Evolutionary conservation across 2,113 vertebrate genomes (phyloP).

Genomic region (Tonatia bakeri): DNA sequence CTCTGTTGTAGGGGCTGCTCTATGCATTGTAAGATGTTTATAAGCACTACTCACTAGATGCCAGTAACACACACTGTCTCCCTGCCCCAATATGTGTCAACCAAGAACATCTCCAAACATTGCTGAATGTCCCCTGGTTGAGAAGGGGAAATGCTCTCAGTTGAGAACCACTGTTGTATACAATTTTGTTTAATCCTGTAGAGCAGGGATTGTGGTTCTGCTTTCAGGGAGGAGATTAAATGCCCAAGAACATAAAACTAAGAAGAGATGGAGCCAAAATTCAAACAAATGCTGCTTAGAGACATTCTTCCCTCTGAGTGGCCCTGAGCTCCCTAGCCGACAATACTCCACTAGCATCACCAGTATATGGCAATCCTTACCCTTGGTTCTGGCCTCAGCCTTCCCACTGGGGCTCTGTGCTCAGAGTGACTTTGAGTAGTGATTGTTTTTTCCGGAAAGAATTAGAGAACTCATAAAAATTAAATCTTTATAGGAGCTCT

Average conservation of each 20-base stretch:
- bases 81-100: background rate
- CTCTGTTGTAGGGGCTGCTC: background rate
- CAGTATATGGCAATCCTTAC: too few relatives aligned
- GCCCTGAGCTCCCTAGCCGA: background rate
- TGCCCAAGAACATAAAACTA: background rate
- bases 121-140: background rate
- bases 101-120: background rate
- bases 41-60: background rate
- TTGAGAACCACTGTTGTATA: background rate
- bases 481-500: conserved; percentile 6
- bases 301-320: background rate
- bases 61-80: background rate
- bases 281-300: background rate
- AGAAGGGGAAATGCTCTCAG: background rate
- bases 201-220: background rate
- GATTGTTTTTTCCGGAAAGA: conserved; percentile 9
- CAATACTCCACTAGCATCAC: background rate
- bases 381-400: background rate
- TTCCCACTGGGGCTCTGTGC: background rate
- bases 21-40: background rate
- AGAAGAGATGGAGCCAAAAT: background rate
- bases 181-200: background rate
- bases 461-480: conserved; percentile 38
- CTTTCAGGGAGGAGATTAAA: background rate
- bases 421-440: background rate